Conservation (phyloP, 2,113 vertebrate genomes). For the Arenaria interpres region DNA sequence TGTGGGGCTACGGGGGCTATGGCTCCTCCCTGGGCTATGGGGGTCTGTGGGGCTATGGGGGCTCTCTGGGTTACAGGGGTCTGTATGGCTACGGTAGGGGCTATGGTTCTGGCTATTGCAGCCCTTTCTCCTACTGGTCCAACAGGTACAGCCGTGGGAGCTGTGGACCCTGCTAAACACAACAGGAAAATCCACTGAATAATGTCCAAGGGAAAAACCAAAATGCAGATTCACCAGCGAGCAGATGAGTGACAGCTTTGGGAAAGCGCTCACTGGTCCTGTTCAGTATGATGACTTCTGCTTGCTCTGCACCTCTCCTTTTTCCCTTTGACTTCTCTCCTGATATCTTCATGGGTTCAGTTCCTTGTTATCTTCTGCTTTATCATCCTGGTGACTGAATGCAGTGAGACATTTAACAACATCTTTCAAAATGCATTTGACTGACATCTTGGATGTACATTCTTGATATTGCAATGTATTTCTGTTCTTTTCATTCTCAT, state of each 20-base stretch:
- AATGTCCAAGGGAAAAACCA: not conserved
- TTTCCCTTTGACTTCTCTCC: not conserved
- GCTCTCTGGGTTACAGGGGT: not conserved
- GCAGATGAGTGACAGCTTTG: not conserved
- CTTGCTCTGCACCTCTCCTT: not conserved
- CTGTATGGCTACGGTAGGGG: not conserved
- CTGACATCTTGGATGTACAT: not conserved
- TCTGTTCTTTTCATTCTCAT: not conserved
- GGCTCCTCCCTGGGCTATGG: not conserved
- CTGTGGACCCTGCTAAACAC: not conserved
- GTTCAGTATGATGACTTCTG: not conserved
- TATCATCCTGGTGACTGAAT: not conserved
- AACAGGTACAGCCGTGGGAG: not conserved
- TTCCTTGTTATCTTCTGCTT: not conserved
- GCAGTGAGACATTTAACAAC: not conserved
- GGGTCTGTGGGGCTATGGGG: not conserved
- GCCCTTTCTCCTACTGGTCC: not conserved
- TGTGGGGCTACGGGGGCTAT: not conserved
- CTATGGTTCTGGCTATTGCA: not conserved
- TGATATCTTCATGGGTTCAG: rapidly evolving
- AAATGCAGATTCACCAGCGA: not conserved
- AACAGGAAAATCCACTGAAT: not conserved
- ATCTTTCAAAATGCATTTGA: not conserved
- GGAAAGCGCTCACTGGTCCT: not conserved
- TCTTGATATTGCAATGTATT: not conserved